Conservation (phyloP, 2,797 vertebrate genomes). For the Schizothorax lantsangensis region DNA sequence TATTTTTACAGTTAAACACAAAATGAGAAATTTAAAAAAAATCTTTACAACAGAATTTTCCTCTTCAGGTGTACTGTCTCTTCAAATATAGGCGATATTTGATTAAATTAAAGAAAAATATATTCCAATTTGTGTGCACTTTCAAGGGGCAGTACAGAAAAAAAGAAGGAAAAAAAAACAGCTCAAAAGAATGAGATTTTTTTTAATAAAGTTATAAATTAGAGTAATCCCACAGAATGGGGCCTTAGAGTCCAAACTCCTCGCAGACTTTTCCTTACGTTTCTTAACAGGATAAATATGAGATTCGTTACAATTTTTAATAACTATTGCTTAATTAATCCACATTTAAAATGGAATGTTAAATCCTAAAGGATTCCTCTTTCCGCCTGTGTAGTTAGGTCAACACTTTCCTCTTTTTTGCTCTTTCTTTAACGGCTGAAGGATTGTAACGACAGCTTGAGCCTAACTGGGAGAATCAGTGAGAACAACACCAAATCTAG, state of each 20-base stretch:
- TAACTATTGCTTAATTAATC: conserved; percentile 83
- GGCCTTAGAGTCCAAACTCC: conserved; percentile 71
- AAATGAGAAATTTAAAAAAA: background rate
- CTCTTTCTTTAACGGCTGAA: conserved; percentile 62
- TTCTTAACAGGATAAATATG: conserved; percentile 77
- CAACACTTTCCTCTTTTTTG: conserved; percentile 65
- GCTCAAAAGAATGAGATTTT: conserved; percentile 61
- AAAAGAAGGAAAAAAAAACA: conserved; percentile 63
- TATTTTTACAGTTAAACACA: background rate
- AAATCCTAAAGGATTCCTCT: conserved; percentile 76
- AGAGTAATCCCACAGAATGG: conserved; percentile 70
- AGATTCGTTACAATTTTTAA: conserved; percentile 78
- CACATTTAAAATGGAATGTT: conserved; percentile 75
- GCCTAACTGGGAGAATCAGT: conserved; percentile 62
- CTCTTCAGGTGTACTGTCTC: background rate
- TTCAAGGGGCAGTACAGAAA: conserved; percentile 65
- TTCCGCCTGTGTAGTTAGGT: conserved; percentile 76
- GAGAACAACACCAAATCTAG: conserved; percentile 73
- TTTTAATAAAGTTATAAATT: conserved; percentile 74
- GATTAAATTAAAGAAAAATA: background rate
- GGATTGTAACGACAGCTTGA: conserved; percentile 61
- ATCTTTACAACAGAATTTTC: background rate
- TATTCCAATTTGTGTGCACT: conserved; percentile 64
- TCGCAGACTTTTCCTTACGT: conserved; percentile 73
- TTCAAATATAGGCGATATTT: background rate